Conservation (phyloP, 2,888 invertebrate species). For the Rhodophaea formosa region DNA sequence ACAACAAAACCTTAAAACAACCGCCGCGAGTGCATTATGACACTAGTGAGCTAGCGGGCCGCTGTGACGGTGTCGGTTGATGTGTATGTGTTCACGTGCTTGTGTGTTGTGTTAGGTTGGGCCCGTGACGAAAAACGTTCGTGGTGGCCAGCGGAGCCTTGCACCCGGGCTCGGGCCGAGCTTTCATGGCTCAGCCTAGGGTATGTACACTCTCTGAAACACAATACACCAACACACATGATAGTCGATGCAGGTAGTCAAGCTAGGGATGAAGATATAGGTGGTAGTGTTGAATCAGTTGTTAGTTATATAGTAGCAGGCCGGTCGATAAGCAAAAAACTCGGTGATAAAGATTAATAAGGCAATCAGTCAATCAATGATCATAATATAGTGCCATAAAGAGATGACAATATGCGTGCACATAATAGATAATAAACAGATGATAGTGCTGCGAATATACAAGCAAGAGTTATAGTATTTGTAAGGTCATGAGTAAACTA, state of each 20-base stretch:
- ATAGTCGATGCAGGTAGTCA: slow-evolving; percentile 29
- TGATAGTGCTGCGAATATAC: slow-evolving; percentile 30
- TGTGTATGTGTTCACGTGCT: slow-evolving; percentile 79
- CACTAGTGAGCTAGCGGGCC: slow-evolving; percentile 81
- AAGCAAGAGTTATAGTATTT: slow-evolving; percentile 19
- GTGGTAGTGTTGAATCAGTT: slow-evolving; percentile 29
- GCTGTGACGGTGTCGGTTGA: slow-evolving; percentile 77
- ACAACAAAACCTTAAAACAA: slow-evolving; percentile 53
- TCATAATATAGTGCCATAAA: neutral
- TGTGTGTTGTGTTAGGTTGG: slow-evolving; percentile 75
- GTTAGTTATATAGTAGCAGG: slow-evolving; percentile 40
- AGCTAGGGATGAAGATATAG: slow-evolving; percentile 41
- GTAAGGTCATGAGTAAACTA: slow-evolving; percentile 32
- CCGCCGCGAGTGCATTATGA: slow-evolving; percentile 80
- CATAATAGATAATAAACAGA: neutral
- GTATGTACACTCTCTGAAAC: slow-evolving; percentile 79
- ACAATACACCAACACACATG: slow-evolving; percentile 33
- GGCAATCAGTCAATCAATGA: neutral
- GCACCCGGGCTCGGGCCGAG: slow-evolving; percentile 86
- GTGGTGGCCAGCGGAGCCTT: slow-evolving; percentile 81
- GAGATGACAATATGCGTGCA: neutral
- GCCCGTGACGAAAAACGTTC: slow-evolving; percentile 77
- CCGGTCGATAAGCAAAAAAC: slow-evolving; percentile 4
- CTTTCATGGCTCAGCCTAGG: slow-evolving; percentile 95
- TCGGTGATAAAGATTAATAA: slow-evolving; percentile 10